Base-by-base conservation (phyloP, 30 jellyfish, hydroid and myxozoan species). In the Aurelia coerulea region DNA sequence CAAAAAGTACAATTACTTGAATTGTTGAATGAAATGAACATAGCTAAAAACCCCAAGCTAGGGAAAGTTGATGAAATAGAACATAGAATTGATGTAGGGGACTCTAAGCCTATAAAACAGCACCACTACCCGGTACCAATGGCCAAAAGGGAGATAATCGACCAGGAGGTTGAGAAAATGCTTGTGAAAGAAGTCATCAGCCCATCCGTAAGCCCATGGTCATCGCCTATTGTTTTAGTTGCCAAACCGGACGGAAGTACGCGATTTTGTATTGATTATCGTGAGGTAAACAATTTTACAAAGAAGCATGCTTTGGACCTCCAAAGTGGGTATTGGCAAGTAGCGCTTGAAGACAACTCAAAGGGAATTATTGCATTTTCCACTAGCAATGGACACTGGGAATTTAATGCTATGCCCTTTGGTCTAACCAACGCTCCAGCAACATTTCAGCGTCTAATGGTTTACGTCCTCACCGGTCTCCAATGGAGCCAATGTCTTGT, bases 341-440 rank as follows among this genome's bases (percentile, higher is more conserved):
- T 88, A 15, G 63, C 54, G 15, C 29, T 88, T 42, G 64, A 79
- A 29, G 73, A 53, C 15, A 41, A 68, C n/a, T 69, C 80, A 8
- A 56, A 62, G 56, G 97, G 71, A 73, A 80, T 50, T 12, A 77
- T 96, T 8, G 97, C 97, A 13, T 83, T 90, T 68, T n/a, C 89
- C 37, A 77, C 97, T 8, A 18, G 68, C 46, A 58, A 63, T 33
- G 97, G 97, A 10, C 85, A 34, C 23, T 89, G 59, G 62, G 81
- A 74, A 75, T 82, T 75, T 49, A 83, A 74, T 17, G 87, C 60
- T 12, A 74, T 90, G 80, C 86, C 92, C 65, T 90, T 83, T 75
- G 97, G 97, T 12, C 34, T 81, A n/a, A 53, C 86, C 18, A 77
- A 76, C 64, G 92, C 96, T 65, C 97, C 96, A 12, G 90, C 92